Evolutionary conservation across 1,140 invertebrate genomes (phyloP).

Genomic region (Heliconius hermathena): DNA sequence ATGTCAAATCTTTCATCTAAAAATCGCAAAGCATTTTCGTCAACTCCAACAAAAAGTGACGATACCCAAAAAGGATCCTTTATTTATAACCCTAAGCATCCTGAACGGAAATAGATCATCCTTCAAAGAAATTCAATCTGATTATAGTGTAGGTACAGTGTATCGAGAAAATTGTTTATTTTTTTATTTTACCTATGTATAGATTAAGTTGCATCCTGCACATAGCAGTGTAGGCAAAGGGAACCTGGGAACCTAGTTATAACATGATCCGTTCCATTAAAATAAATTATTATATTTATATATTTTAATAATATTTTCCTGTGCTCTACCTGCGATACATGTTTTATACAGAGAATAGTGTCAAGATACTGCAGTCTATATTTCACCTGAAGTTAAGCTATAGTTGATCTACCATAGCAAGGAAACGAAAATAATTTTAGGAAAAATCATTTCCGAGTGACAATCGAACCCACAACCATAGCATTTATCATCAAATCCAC

Average conservation of each 20-base stretch:
- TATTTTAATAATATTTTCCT: too few species aligned
- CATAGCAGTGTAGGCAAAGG: too few species aligned
- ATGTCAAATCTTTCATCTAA: background rate
- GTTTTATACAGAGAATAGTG: background rate
- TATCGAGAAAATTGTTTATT: slow-evolving; percentile 18
- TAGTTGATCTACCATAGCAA: too few species aligned
- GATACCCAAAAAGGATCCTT: slow-evolving; percentile 23
- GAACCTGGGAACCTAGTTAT: too few species aligned
- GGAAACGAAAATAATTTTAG: too few species aligned
- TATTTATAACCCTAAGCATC: slow-evolving; percentile 41
- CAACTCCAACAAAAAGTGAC: background rate
- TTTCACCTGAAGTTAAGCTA: background rate
- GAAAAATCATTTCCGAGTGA: too few species aligned
- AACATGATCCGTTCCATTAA: background rate
- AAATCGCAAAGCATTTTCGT: background rate
- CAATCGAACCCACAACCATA: too few species aligned
- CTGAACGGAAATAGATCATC: slow-evolving; percentile 39
- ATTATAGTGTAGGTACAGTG: slow-evolving; percentile 6
- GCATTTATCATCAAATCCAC: too few species aligned
- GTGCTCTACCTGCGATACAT: too few species aligned
- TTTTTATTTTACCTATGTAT: background rate
- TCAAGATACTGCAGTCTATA: background rate
- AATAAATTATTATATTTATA: background rate
- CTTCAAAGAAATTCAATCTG: slow-evolving; percentile 29
- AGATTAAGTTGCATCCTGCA: background rate